A percentile compares a stretch with the other conserved stretches of the same genome.
These are phyloP conservation scores for Andrena bucephala DNA, from an alignment of 2,888 invertebrate species.

Conservation along the genomic window DNA sequence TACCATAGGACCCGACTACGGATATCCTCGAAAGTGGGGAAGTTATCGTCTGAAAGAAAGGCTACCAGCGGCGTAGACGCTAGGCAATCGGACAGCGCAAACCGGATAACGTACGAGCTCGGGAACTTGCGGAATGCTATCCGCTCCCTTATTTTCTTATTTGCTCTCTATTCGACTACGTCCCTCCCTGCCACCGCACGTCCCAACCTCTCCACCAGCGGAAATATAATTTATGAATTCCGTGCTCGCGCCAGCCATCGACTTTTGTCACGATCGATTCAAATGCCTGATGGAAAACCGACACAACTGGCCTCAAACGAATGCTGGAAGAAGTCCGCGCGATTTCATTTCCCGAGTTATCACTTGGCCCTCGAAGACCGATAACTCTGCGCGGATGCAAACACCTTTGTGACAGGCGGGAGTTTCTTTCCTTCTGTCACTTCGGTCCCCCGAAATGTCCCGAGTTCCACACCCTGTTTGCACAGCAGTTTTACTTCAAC, in stretches of 20 bases:
- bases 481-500: neutral
- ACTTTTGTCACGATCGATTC: constrained; percentile 1
- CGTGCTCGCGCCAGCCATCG: neutral
- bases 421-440: neutral
- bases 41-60: constrained; percentile 54
- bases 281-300: neutral
- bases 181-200: neutral
- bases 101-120: constrained; percentile 60
- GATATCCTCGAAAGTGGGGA: constrained; percentile 34
- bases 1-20: neutral
- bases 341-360: neutral
- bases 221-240: constrained; percentile 49
- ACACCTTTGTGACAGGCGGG: neutral
- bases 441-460: neutral
- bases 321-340: neutral
- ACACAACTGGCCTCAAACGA: neutral
- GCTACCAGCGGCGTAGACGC: constrained; percentile 20
- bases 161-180: constrained; percentile 46
- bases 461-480: neutral
- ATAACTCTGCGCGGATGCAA: constrained; percentile 1
- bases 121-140: constrained; percentile 62
- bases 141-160: constrained; percentile 64
- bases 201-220: neutral
- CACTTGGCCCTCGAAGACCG: neutral
- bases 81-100: constrained; percentile 53